Conservation (phyloP, 2,113 vertebrate genomes). For the Melozone crissalis region DNA sequence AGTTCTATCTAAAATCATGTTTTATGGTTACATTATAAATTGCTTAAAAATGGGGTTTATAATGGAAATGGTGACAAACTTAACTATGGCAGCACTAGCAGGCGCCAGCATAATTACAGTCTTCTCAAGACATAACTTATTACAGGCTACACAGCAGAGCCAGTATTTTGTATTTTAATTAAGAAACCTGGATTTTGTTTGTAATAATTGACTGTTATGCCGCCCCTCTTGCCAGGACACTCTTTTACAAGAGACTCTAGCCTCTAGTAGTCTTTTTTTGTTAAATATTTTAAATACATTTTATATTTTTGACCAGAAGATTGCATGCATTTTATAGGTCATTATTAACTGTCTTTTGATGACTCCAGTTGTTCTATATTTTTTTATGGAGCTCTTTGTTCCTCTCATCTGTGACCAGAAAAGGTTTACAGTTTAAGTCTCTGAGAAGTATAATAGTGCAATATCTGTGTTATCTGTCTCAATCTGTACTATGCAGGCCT, state of each 20-base stretch:
- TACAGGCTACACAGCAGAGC: conserved; percentile 65
- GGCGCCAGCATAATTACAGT: conserved; percentile 75
- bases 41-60: conserved; percentile 62
- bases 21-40: conserved; percentile 54
- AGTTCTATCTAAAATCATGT: conserved; percentile 57
- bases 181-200: conserved; percentile 81
- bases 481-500: not conserved
- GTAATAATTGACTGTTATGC: conserved; percentile 78
- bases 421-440: not conserved
- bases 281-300: conserved; percentile 66
- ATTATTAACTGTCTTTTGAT: conserved; percentile 59
- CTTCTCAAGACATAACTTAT: conserved; percentile 72
- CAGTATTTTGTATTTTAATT: conserved; percentile 79
- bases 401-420: not conserved
- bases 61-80: conserved; percentile 71
- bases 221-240: conserved; percentile 65
- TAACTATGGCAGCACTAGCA: conserved; percentile 64
- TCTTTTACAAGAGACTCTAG: conserved; percentile 74
- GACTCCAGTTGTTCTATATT: not conserved
- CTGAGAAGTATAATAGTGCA: not conserved
- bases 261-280: conserved; percentile 65
- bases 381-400: conserved; percentile 12
- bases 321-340: conserved; percentile 39
- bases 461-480: not conserved
- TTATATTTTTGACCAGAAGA: conserved; percentile 51